Base-by-base conservation (phyloP, 1,140 invertebrate genomes). In the Apocrypta bakeri region DNA sequence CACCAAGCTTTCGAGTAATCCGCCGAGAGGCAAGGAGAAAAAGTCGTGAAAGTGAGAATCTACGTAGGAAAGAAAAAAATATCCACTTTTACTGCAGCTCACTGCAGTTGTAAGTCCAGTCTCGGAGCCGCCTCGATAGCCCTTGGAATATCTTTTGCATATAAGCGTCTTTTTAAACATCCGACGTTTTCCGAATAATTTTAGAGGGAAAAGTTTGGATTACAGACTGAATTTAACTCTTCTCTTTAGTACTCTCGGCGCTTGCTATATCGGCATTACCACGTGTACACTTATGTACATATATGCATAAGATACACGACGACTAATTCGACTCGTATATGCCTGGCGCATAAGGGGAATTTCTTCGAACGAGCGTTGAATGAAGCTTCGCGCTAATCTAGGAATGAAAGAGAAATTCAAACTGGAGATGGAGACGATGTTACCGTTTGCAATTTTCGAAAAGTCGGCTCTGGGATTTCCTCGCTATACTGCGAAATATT, bases 1-100 rank as follows among this genome's bases (percentile, higher is more conserved):
- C 77, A 66, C 31, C 75, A 25, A 82, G 81, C 81, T 82, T 78
- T 82, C 31, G 77, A 29, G 66, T 82, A 78, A 78, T 82, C 66
- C 75, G 48, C 24, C 27, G 63, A 27, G 63, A 66, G 48, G 17
- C 21, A n/a, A 40, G 4, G 68, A 61, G 29, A 76, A 42, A 76
- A 76, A 77, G 66, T 77, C 74, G 75, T 1, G 17, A n/a, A 64
- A 48, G 31, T 21, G 42, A 77, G 64, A 77, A 71, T 77, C 68
- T 66, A 27, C 14, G 48, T 21, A 72, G 63, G 42, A 75, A 68
- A 56, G 48, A 69, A 61, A 31, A 37, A 37, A 37, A 2, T 9
- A 63, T 66, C 40, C 27, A 74, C 72, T 66, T 66, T 68, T 56
- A 75, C 33, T 37, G 29, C 27, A 0, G 0, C 17, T 3, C 63